phyloP scores from a whole-genome alignment of 2,113 vertebrate species.

The Pterophyllum scalare region DNA sequence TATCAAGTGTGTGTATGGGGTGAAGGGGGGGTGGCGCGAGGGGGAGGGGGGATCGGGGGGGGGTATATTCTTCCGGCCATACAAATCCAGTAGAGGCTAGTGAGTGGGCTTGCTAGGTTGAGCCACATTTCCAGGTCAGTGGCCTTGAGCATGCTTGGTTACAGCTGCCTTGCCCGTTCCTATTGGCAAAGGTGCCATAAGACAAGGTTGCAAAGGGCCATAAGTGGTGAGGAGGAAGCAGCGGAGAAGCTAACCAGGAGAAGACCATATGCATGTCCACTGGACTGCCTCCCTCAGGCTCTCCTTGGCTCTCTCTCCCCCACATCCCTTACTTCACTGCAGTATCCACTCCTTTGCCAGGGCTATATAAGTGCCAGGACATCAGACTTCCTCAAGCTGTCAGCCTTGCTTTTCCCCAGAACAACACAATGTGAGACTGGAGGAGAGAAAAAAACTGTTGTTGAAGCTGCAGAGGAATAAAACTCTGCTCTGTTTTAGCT shows the following conservation, averaged over 20 bases:
- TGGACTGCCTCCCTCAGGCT: constrained; percentile 59
- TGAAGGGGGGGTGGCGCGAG: too few species aligned
- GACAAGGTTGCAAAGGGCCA: constrained; percentile 61
- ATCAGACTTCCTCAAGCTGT: constrained; percentile 76
- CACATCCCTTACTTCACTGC: constrained; percentile 63
- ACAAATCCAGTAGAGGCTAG: constrained; percentile 65
- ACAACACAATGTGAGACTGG: constrained; percentile 47
- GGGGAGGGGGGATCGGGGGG: background rate
- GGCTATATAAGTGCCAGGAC: constrained; percentile 65
- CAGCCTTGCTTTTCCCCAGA: constrained; percentile 42
- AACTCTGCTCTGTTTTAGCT: constrained; percentile 26
- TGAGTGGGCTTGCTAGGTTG: constrained; percentile 77
- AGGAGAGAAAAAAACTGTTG: constrained; percentile 55
- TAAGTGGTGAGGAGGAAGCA: constrained; percentile 67
- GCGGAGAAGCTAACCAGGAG: constrained; percentile 67
- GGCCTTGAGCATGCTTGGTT: constrained; percentile 82
- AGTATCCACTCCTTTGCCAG: constrained; percentile 60
- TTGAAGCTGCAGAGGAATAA: constrained; percentile 48
- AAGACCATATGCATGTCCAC: constrained; percentile 77
- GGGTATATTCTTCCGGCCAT: constrained; percentile 62
- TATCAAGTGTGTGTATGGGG: constrained; percentile 21
- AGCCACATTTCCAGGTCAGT: constrained; percentile 81
- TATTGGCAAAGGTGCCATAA: constrained; percentile 78
- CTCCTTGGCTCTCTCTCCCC: constrained; percentile 19
- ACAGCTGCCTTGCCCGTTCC: constrained; percentile 78